Evolutionary conservation across 2,113 vertebrate genomes (phyloP).

Genomic region (Sigmodon hispidus): DNA sequence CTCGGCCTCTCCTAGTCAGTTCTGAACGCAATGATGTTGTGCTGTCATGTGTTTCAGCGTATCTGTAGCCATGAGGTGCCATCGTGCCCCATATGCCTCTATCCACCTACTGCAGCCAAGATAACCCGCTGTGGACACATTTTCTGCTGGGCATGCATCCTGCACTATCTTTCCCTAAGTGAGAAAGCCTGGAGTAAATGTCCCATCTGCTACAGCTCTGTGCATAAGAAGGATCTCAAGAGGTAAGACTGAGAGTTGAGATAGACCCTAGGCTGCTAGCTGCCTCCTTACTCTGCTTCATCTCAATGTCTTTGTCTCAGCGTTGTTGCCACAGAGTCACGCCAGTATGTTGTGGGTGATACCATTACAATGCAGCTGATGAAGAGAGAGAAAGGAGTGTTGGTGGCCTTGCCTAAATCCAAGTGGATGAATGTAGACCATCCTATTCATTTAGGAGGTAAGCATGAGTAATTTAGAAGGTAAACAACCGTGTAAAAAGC

Average conservation of each 20-base stretch:
- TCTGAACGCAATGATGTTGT: conserved; percentile 11
- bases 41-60: conserved; percentile 85
- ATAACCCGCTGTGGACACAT: conserved; percentile 99
- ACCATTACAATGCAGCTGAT: conserved; percentile 97
- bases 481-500: neutral
- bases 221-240: conserved; percentile 95
- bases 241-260: conserved; percentile 86
- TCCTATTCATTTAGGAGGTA: conserved; percentile 93
- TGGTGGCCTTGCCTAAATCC: conserved; percentile 95
- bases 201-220: conserved; percentile 97
- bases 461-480: conserved; percentile 57
- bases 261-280: neutral
- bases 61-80: conserved; percentile 99
- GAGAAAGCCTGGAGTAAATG: conserved; percentile 98
- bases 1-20: neutral
- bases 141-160: conserved; percentile 98
- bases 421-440: conserved; percentile 96
- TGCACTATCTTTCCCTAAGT: conserved; percentile 96
- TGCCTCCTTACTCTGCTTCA: conserved; percentile 17
- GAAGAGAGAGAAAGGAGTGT: conserved; percentile 95
- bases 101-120: conserved; percentile 95
- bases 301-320: conserved; percentile 81
- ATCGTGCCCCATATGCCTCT: conserved; percentile 98
- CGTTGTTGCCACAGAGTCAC: conserved; percentile 96
- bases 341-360: conserved; percentile 93